Evolutionary conservation across 2,797 vertebrate genomes (phyloP).

Genomic region (Lepidocolaptes lacrymiger): DNA sequence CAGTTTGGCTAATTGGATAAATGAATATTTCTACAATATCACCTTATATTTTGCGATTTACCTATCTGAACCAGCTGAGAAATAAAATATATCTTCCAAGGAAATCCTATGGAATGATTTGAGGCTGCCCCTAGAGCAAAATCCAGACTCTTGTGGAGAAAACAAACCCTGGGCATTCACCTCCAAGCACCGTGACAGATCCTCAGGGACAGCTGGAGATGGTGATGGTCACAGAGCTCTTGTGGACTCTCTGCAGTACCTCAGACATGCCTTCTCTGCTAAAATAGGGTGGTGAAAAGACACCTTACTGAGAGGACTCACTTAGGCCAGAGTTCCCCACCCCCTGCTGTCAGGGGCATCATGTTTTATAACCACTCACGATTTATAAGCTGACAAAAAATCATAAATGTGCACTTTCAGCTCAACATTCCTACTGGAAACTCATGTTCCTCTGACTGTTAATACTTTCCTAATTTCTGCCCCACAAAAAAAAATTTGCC

Average conservation of each 20-base stretch:
- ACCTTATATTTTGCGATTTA: background rate
- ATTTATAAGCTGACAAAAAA: background rate
- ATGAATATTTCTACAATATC: background rate
- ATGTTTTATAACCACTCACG: background rate
- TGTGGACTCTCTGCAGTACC: background rate
- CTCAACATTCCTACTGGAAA: background rate
- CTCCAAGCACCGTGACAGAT: accelerated
- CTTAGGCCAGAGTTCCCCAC: background rate
- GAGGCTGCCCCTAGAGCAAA: background rate
- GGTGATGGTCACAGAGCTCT: background rate
- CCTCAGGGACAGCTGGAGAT: background rate
- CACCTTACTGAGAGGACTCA: background rate
- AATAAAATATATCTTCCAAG: background rate
- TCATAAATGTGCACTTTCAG: background rate
- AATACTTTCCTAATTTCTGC: background rate
- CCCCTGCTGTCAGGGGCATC: background rate
- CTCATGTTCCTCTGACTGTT: background rate
- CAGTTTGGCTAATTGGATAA: background rate
- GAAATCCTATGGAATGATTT: background rate
- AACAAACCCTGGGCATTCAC: background rate
- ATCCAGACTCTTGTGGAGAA: background rate
- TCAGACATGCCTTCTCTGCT: background rate
- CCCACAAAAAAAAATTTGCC: background rate
- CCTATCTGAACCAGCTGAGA: background rate
- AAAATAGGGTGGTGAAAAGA: background rate